These are phyloP conservation scores for Agrotis exclamationis DNA, from an alignment of 2,888 invertebrate species.

Conservation along the genomic window DNA sequence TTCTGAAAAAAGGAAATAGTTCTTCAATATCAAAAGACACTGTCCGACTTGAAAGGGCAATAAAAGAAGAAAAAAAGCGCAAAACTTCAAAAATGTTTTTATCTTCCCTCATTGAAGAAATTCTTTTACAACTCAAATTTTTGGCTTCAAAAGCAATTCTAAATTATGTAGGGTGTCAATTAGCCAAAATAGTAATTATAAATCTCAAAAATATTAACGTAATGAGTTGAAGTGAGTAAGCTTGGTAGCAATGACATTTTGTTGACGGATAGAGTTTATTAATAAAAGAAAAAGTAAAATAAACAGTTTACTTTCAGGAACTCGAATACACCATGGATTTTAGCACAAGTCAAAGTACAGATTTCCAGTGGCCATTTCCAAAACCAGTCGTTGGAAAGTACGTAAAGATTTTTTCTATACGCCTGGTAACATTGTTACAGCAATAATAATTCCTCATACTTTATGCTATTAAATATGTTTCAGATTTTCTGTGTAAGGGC, in stretches of 20 bases:
- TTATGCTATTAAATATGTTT: background rate
- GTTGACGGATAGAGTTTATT: slow-evolving; percentile 35
- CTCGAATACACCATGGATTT: slow-evolving; percentile 83
- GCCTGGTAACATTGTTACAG: slow-evolving; percentile 40
- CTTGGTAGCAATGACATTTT: slow-evolving; percentile 29
- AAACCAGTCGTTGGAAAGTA: slow-evolving; percentile 91
- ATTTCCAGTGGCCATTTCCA: slow-evolving; percentile 92
- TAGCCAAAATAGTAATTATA: slow-evolving; percentile 85
- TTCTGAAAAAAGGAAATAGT: background rate
- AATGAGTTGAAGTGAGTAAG: slow-evolving; percentile 72
- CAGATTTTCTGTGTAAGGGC: background rate
- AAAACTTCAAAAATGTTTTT: slow-evolving; percentile 89
- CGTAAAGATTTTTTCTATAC: slow-evolving; percentile 45
- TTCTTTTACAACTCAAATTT: slow-evolving; percentile 86
- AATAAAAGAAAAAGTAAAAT: slow-evolving; percentile 25
- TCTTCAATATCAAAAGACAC: slow-evolving; percentile 12
- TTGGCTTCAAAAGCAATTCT: slow-evolving; percentile 86
- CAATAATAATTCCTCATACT: slow-evolving; percentile 22
- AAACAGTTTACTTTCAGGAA: slow-evolving; percentile 46
- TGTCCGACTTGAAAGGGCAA: slow-evolving; percentile 44
- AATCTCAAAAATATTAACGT: slow-evolving; percentile 88
- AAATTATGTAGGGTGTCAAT: slow-evolving; percentile 90
- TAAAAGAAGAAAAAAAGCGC: slow-evolving; percentile 71
- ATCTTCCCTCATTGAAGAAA: slow-evolving; percentile 90
- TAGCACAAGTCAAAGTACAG: slow-evolving; percentile 85